Evolutionary conservation across 2,888 invertebrate genomes (phyloP).

Genomic region (Acleris emargana): DNA sequence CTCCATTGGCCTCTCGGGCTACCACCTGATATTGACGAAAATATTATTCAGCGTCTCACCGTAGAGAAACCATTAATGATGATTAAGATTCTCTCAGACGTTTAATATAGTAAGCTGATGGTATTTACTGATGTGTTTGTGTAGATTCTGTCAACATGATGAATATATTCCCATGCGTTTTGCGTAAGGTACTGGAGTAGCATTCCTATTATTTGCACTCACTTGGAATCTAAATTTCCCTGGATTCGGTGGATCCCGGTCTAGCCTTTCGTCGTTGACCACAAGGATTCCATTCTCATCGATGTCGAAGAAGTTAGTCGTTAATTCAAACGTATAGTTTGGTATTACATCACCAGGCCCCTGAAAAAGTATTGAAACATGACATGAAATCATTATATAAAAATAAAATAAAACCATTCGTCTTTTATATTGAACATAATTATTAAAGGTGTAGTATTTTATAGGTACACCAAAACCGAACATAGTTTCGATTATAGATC

Average conservation of each 20-base stretch:
- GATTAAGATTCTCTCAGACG: no score
- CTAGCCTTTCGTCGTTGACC: slow-evolving; percentile 92
- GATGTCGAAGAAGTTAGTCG: slow-evolving; percentile 92
- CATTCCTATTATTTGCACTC: slow-evolving; percentile 37
- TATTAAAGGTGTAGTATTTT: neutral
- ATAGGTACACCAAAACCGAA: no score
- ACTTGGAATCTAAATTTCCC: slow-evolving; percentile 93
- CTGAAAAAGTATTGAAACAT: slow-evolving; percentile 68
- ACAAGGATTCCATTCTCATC: slow-evolving; percentile 88
- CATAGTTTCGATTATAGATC: no score
- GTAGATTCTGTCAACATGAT: no score
- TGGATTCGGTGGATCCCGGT: slow-evolving; percentile 93
- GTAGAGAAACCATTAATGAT: neutral
- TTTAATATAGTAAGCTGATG: no score
- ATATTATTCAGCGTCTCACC: neutral
- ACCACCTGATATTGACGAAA: slow-evolving; percentile 83
- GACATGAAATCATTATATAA: neutral
- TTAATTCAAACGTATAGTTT: slow-evolving; percentile 91
- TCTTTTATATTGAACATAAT: no score
- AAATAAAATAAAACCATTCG: no score
- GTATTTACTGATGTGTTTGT: no score
- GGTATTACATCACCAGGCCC: slow-evolving; percentile 91
- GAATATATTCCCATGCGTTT: no score
- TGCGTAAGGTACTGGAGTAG: no score
- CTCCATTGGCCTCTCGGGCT: slow-evolving; percentile 90